A percentile compares a stretch with the other conserved stretches of the same genome.
Conservation (phyloP, 2,797 vertebrate species). For the Anniella stebbinsi region DNA sequence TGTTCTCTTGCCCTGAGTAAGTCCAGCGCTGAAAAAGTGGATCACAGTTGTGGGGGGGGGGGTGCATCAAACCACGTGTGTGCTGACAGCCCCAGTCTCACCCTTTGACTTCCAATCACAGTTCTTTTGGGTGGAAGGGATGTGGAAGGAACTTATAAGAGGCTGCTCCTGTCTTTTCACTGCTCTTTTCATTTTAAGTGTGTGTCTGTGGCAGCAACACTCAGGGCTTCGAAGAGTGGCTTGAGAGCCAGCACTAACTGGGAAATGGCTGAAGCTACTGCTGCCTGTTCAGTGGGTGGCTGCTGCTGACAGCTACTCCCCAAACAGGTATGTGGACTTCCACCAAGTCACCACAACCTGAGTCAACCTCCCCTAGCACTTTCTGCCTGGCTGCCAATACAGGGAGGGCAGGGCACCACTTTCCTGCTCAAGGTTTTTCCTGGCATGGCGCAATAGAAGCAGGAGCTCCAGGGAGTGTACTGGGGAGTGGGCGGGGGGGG, state of each 20-base stretch:
- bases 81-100: too few species aligned
- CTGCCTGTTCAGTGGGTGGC: neutral
- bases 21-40: too few species aligned
- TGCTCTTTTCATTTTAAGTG: neutral
- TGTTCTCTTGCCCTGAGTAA: too few species aligned
- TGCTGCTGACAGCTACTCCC: neutral
- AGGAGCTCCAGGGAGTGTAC: too few species aligned
- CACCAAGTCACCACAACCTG: neutral
- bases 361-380: neutral
- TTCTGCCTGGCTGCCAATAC: neutral
- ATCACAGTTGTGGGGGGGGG: too few species aligned
- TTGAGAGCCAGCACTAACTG: neutral
- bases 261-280: neutral
- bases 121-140: neutral
- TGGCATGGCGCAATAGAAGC: neutral
- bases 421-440: neutral
- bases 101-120: neutral
- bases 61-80: too few species aligned
- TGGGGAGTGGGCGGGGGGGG: neutral
- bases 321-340: neutral
- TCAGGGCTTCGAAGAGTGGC: neutral
- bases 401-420: neutral
- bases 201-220: neutral
- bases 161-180: neutral
- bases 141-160: neutral